phyloP scores from a whole-genome alignment of 2,797 vertebrate species.

The Epinephelus awoara region DNA sequence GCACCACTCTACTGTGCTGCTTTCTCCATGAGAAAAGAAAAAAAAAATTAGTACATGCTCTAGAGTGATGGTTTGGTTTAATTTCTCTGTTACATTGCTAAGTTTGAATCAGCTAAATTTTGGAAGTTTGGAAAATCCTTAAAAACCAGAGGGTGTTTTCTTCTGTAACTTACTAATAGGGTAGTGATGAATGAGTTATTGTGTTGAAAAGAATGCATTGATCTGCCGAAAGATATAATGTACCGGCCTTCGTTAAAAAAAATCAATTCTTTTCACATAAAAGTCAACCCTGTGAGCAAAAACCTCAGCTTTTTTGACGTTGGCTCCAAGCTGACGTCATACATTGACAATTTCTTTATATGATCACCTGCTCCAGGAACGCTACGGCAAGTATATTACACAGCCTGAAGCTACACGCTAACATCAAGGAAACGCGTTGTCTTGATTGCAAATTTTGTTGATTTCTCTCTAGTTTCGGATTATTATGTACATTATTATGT shows the following conservation, averaged over 20 bases:
- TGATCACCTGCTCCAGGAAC: no score
- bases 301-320: no score
- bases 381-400: no score
- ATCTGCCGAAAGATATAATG: slow-evolving; percentile 6
- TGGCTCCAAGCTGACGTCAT: no score
- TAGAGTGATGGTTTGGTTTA: neutral
- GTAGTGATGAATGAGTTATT: neutral
- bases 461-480: no score
- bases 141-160: neutral
- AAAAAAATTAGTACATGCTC: slow-evolving; percentile 19
- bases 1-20: neutral
- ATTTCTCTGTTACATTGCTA: slow-evolving; percentile 2
- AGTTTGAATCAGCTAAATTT: neutral
- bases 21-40: neutral
- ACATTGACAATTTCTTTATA: no score
- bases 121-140: neutral
- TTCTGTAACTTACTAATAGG: neutral
- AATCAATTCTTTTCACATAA: neutral
- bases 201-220: neutral
- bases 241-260: neutral
- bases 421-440: no score
- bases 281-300: no score
- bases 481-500: no score
- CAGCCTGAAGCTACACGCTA: no score
- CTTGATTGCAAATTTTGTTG: no score